These are phyloP conservation scores for Aethes cnicana DNA, from an alignment of 2,888 invertebrate species.

Conservation along the genomic window DNA sequence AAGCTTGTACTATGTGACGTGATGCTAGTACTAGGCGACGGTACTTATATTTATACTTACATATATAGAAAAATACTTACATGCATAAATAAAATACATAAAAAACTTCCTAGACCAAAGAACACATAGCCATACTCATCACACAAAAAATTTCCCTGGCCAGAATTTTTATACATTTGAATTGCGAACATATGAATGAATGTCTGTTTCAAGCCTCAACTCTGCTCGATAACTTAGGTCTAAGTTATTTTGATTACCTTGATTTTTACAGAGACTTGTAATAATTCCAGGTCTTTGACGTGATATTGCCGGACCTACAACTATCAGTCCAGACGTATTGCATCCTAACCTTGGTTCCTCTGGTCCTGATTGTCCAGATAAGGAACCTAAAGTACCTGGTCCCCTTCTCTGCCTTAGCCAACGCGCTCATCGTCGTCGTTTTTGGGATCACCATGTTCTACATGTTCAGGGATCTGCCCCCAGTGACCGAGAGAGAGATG, in stretches of 20 bases:
- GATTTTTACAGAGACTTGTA: neutral
- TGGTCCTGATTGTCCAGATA: slow-evolving; percentile 87
- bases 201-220: neutral
- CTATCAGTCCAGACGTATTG: slow-evolving; percentile 85
- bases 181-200: too few species aligned
- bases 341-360: slow-evolving; percentile 85
- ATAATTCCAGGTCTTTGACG: slow-evolving; percentile 75
- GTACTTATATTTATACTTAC: too few species aligned
- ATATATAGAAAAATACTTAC: too few species aligned
- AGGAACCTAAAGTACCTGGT: slow-evolving; percentile 91
- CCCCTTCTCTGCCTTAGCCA: slow-evolving; percentile 94
- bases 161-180: too few species aligned
- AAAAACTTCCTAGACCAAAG: too few species aligned
- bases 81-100: too few species aligned
- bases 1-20: too few species aligned
- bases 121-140: too few species aligned
- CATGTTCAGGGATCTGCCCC: slow-evolving; percentile 83
- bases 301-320: slow-evolving; percentile 63
- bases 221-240: neutral
- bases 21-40: too few species aligned
- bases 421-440: slow-evolving; percentile 88
- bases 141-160: too few species aligned
- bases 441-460: slow-evolving; percentile 92
- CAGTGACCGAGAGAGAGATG: slow-evolving; percentile 65
- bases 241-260: too few species aligned